Percentiles rank a stretch among this genome's conserved stretches.
Conservation (phyloP, 2,113 vertebrate genomes). For the Apeltes quadracus region DNA sequence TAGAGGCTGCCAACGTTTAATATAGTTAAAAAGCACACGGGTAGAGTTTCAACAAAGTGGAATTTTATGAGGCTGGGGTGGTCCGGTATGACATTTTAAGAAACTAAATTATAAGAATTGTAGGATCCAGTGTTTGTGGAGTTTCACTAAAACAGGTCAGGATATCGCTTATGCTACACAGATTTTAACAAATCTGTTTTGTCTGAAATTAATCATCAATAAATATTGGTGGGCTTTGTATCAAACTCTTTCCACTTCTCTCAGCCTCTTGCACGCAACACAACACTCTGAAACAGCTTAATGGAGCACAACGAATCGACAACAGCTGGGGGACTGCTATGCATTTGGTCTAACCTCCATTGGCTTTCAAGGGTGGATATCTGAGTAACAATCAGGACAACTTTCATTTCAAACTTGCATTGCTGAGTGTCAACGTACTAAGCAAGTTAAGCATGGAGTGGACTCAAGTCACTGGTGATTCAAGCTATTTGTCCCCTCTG, state of each 20-base stretch:
- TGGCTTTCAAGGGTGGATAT: slow-evolving; percentile 33
- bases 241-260: slow-evolving; percentile 30
- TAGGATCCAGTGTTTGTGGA: not conserved
- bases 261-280: slow-evolving; percentile 18
- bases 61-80: not conserved
- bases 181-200: not conserved
- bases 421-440: not conserved
- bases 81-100: not conserved
- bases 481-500: slow-evolving; percentile 51
- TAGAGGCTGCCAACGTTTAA: not conserved
- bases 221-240: slow-evolving; percentile 33
- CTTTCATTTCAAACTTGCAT: slow-evolving; percentile 34
- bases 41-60: not conserved
- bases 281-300: slow-evolving; percentile 18
- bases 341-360: slow-evolving; percentile 34
- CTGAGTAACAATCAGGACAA: slow-evolving; percentile 17
- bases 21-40: not conserved
- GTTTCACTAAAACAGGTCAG: not conserved
- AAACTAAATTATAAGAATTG: not conserved
- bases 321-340: slow-evolving; percentile 32
- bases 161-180: not conserved
- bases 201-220: slow-evolving; percentile 24
- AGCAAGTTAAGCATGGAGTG: not conserved
- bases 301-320: slow-evolving; percentile 51
- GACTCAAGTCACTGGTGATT: slow-evolving; percentile 23